Conservation (phyloP, 2,113 vertebrate genomes). For the Leucopsar rothschildi region DNA sequence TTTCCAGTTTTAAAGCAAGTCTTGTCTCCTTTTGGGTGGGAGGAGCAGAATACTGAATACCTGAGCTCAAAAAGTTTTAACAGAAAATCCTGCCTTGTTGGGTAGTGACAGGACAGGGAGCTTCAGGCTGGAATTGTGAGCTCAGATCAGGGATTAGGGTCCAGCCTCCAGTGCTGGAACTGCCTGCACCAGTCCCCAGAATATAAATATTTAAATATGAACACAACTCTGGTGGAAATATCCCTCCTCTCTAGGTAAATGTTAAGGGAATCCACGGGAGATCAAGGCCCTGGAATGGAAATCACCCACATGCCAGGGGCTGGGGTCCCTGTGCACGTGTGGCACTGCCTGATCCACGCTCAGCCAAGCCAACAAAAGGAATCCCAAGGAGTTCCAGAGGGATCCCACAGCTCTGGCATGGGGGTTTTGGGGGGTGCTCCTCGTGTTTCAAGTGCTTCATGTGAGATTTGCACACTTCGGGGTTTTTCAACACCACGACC, state of each 20-base stretch:
- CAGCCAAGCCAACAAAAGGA: background rate
- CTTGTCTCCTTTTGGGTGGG: background rate
- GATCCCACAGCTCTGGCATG: fast-evolving
- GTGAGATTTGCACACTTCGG: background rate
- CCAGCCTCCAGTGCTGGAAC: background rate
- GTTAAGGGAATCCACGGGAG: background rate
- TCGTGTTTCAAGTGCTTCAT: background rate
- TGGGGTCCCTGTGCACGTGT: background rate
- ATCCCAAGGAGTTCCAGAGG: background rate
- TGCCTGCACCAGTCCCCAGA: fast-evolving
- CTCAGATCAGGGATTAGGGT: background rate
- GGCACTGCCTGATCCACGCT: background rate
- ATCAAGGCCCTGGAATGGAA: background rate
- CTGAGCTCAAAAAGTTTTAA: background rate
- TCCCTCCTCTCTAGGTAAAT: background rate
- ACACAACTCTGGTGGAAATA: background rate
- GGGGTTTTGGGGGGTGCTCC: background rate
- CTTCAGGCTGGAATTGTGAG: too few species aligned
- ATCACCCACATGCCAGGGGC: background rate
- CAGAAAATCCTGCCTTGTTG: background rate
- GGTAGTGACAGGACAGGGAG: too few species aligned
- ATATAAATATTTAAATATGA: background rate
- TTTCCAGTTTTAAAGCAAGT: background rate
- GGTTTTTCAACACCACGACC: background rate
- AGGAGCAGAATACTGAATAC: background rate